Base-by-base conservation (phyloP, 2,113 vertebrate genomes). In the rat (Rattus norvegicus) region DNA sequence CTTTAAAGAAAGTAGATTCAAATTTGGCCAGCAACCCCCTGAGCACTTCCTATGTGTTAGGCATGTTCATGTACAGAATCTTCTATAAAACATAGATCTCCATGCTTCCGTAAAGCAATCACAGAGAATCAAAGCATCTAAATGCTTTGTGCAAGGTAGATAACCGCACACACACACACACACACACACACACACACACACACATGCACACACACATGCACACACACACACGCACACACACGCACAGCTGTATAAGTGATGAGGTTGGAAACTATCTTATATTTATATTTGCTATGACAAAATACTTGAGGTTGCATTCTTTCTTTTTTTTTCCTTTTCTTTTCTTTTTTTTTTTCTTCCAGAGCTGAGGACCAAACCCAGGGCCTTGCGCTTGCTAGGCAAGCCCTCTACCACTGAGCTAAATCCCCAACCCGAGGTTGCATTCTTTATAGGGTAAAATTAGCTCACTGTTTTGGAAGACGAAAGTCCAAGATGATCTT, bases 1-100 rank as follows among this genome's bases (percentile, higher is more conserved):
- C 17, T n/a, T 72, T 87, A 92, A 84, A 95, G 54, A 14, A 89
- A 43, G 56, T 43, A 75, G 36, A 80, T 88, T 89, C 79, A 87
- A 88, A 92, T 89, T 94, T 67, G 81, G n/a, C 69, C 54, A 70
- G 89, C 19, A 92, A 92, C 36, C 39, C 79, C 92, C 49, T 30
- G 80, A 95, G 69, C n/a, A 61, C 54, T 43, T 95, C 16, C 67
- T 77, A 54, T 20, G 36, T 81, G 69, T 89, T 54, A 93, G 75
- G 73, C 81, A 69, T 30, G 87, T 83, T 92, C 33, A 20, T n/a
- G 28, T 59, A 36, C 49, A 84, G 43, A 54, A 73, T 69, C 61
- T 90, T 88, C 39, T 6, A 13, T 93, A 80, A 95, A 91, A 77
- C 11, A 90, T 56, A 76, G 83, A 93, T 90, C 88, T 43, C 24